phyloP scores from a whole-genome alignment of 1,140 invertebrate genomes.

The Ectropis grisescens region DNA sequence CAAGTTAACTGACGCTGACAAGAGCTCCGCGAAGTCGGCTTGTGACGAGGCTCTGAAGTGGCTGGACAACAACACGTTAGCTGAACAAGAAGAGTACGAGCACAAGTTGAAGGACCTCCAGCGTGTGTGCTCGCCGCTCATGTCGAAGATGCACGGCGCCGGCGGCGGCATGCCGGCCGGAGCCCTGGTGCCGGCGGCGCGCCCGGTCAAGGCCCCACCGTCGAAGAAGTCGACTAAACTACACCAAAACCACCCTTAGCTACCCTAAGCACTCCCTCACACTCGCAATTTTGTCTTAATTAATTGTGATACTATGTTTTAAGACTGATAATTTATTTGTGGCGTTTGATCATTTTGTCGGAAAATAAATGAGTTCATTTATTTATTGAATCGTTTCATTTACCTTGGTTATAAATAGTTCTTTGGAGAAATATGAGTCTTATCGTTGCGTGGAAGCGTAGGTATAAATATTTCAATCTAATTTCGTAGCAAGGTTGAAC shows the following conservation, averaged over 20 bases:
- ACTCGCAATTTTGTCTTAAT: neutral
- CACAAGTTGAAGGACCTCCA: constrained; percentile 82
- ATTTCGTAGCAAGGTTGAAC: too few species aligned
- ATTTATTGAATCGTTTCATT: constrained; percentile 1
- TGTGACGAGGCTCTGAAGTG: constrained; percentile 71
- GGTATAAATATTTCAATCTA: too few species aligned
- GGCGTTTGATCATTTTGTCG: neutral
- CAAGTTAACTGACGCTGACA: constrained; percentile 74
- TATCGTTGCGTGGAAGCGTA: too few species aligned
- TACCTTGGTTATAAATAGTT: too few species aligned
- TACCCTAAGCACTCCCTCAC: too few species aligned
- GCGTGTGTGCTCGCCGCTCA: constrained; percentile 78
- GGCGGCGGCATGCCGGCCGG: constrained; percentile 8
- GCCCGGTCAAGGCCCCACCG: constrained; percentile 70
- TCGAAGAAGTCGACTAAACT: constrained; percentile 76
- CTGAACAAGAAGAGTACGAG: constrained; percentile 87
- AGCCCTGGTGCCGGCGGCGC: constrained; percentile 3
- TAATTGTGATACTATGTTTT: neutral
- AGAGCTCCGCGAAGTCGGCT: constrained; percentile 71
- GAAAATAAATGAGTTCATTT: neutral
- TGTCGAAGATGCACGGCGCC: constrained; percentile 81
- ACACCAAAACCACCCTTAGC: neutral
- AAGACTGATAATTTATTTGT: neutral
- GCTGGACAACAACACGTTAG: constrained; percentile 76
- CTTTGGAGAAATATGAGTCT: too few species aligned